phyloP scores from a whole-genome alignment of 2,113 vertebrate genomes.

The Tupaia chinensis region DNA sequence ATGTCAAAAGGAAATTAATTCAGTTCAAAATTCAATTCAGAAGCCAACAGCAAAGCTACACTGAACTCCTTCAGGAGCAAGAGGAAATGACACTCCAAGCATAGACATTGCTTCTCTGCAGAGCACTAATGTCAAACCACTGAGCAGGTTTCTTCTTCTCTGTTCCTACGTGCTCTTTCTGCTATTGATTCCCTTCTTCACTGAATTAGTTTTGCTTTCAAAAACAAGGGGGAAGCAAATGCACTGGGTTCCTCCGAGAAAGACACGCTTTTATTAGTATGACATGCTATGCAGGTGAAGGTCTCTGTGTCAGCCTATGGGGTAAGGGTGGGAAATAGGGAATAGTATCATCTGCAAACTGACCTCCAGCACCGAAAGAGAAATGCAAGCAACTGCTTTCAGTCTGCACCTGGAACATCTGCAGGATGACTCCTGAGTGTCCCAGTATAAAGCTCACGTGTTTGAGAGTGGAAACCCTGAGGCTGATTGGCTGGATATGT shows the following conservation, averaged over 20 bases:
- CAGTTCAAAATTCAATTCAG: slow-evolving; percentile 56
- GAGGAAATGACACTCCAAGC: not conserved
- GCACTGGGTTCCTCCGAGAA: not conserved
- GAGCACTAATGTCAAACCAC: not conserved
- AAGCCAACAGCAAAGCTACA: slow-evolving; percentile 53
- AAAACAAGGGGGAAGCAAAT: not conserved
- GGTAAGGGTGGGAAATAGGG: too few species aligned
- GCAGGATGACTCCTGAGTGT: not conserved
- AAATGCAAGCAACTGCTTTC: not conserved
- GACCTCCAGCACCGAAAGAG: not conserved
- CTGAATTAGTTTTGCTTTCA: not conserved
- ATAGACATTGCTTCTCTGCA: not conserved
- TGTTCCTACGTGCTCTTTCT: not conserved
- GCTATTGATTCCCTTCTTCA: slow-evolving; percentile 2
- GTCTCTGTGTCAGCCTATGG: not conserved
- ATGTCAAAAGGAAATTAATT: slow-evolving; percentile 75
- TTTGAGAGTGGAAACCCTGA: not conserved
- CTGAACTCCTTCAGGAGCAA: not conserved
- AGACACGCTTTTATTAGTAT: not conserved
- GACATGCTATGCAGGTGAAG: not conserved
- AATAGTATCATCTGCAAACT: not conserved
- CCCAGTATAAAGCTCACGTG: not conserved
- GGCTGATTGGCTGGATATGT: slow-evolving; percentile 9
- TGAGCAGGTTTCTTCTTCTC: not conserved
- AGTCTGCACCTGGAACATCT: not conserved